Base-by-base conservation (phyloP, 1,140 invertebrate genomes). In the Ganaspis sp. region DNA sequence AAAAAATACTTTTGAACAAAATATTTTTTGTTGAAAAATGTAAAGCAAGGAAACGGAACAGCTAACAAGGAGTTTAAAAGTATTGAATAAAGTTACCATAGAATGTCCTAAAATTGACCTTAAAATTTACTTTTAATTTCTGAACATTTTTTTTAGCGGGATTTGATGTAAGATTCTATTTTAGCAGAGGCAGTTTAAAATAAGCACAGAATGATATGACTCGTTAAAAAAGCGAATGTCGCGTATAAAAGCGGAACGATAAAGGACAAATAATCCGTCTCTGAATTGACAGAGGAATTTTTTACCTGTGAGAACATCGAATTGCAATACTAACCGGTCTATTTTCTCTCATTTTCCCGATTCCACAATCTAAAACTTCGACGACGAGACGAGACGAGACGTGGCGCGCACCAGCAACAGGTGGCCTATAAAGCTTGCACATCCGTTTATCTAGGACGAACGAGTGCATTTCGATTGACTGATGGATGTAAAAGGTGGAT, bases 391-490 rank as follows among this genome's bases (percentile, higher is more conserved):
- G 58, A 42, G 38, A 53, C 34, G 72, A 21, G 77, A 80, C 83
- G 80, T 81, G 75, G 76, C 76, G 79, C 81, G 81, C 76, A 71
- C 70, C 19, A 69, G 81, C 84, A 87, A 87, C 86, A 87, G 83
- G 84, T 87, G 83, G 84, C 81, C 83, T 79, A 84, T 87, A 86
- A 85, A 85, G 75, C 76, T 77, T 78, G 81, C 83, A 85, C 84
- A 76, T 83, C 83, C 85, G 83, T 84, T 87, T 85, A 85, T 85
- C 85, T 84, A 81, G 80, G 82, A 85, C 82, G 85, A 85, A 85
- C 81, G 82, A 87, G 82, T 87, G 81, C 75, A 85, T 84, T 87
- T 81, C 83, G 83, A 86, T 87, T 87, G 86, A 87, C 81, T 85
- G 86, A 87, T 84, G 83, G 84, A 79, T 84, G 29, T 72, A 75